phyloP scores from a whole-genome alignment of 2,113 vertebrate species.

The Myotis brandtii region DNA sequence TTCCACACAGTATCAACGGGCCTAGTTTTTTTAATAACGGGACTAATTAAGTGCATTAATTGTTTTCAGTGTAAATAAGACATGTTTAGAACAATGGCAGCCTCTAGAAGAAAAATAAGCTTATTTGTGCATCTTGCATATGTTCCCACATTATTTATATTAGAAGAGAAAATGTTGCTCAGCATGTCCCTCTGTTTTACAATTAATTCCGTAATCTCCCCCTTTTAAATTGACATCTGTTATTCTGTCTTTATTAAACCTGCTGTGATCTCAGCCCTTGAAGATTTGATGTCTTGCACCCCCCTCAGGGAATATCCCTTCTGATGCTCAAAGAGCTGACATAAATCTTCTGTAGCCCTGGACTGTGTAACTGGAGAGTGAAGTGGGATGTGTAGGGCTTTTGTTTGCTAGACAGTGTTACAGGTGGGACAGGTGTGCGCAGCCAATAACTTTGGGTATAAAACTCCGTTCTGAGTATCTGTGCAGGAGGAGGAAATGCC shows the following conservation, averaged over 20 bases:
- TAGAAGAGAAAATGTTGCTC: conserved; percentile 64
- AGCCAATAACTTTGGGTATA: conserved; percentile 36
- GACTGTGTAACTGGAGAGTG: conserved; percentile 40
- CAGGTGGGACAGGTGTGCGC: conserved; percentile 63
- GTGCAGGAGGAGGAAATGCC: conserved; percentile 55
- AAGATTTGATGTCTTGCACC: conserved; percentile 56
- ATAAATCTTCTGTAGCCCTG: conserved; percentile 18
- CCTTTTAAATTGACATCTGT: conserved; percentile 73
- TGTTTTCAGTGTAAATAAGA: conserved; percentile 45
- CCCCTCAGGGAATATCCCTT: conserved; percentile 62
- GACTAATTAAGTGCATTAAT: background rate
- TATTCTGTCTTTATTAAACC: conserved; percentile 71
- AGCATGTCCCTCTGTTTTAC: conserved; percentile 57
- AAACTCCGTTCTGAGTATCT: conserved; percentile 48
- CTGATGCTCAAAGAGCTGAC: conserved; percentile 43
- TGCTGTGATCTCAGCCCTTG: conserved; percentile 67
- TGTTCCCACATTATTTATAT: conserved; percentile 38
- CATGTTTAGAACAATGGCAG: conserved; percentile 41
- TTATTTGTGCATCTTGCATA: background rate
- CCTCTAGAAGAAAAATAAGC: conserved; percentile 16
- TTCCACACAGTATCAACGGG: background rate
- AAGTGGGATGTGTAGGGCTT: conserved; percentile 24
- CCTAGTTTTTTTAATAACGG: background rate
- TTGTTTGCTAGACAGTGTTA: conserved; percentile 28
- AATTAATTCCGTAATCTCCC: conserved; percentile 62